Conservation (phyloP, 2,797 vertebrate genomes). For the Leptodactylus fallax region DNA sequence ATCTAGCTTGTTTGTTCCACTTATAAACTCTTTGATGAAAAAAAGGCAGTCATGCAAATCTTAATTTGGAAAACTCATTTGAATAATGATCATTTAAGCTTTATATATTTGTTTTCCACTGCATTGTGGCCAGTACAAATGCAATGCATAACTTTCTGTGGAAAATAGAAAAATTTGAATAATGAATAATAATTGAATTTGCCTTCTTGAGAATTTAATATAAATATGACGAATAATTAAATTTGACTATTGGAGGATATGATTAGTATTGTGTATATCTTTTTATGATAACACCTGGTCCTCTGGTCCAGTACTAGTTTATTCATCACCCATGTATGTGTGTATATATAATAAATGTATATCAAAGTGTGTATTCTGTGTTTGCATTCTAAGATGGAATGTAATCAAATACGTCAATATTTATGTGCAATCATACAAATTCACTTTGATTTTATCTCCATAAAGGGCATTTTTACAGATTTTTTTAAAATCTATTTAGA, state of each 20-base stretch:
- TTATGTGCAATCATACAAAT: no score
- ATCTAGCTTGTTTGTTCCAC: conserved; percentile 46
- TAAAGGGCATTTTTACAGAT: no score
- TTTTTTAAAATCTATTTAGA: no score
- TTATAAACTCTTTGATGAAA: conserved; percentile 39
- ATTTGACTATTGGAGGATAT: conserved; percentile 3
- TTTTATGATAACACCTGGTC: neutral
- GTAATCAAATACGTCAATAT: no score
- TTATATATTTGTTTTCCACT: conserved; percentile 17
- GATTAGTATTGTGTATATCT: neutral
- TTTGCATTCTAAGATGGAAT: no score
- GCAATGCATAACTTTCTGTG: neutral
- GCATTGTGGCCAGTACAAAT: neutral
- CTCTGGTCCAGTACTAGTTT: neutral
- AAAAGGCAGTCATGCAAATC: conserved; percentile 38
- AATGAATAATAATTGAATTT: conserved; percentile 33
- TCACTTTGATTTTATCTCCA: no score
- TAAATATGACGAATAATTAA: neutral
- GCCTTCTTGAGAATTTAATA: conserved; percentile 12
- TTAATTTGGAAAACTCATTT: conserved; percentile 34
- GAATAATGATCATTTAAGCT: conserved; percentile 38
- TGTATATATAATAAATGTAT: neutral
- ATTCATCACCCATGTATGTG: neutral
- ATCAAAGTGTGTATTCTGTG: neutral
- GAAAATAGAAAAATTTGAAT: conserved; percentile 17